Evolutionary conservation across 1,140 invertebrate genomes (phyloP), one percentile per base, ranked within the genome.

Genomic region (Tribolium castaneum): DNA sequence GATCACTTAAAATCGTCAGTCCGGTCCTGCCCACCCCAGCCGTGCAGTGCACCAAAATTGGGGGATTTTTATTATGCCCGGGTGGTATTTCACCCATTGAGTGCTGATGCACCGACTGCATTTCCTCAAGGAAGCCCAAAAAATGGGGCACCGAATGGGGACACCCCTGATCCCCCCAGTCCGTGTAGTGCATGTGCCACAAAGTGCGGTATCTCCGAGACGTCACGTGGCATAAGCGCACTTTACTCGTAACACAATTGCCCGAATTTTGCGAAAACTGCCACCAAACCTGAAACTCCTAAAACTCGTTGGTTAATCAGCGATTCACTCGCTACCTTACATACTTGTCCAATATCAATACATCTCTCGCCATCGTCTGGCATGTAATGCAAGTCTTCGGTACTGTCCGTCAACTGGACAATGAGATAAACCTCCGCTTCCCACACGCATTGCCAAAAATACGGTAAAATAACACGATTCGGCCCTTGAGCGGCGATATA

Each of bases 361-460:
- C 88, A 86, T 70, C 89, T 83, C 39, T 90, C 87, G 50, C 85
- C 87, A 73, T 83, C 87, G 62, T 87, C 85, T 7, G 91, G 92
- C 86, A 92, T 91, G 83, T 92, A 93, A 79, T 83, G 86, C 59
- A 88, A 82, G 74, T 89, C 89, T 75, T 91, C 92, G 10, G 91
- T 91, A n/a, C 93, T 84, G 74, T 91, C 92, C 6, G 92, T 92
- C n/a, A 95, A 84, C 88, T 94, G 93, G 9, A 95, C 93, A 62
- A 96, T 88, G 13, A 96, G 87, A 80, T 93, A 91, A 0, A 95
- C 93, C 86, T 95, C 92, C 30, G 93, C 90, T 87, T 96, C 94
- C 94, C 95, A 97, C 39, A 95, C 90, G 88, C 95, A 94, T 87
- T 95, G 93, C 97, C 96, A 98, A 85, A 97, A 94, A 80, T 90